Base-by-base conservation (phyloP, 2,797 vertebrate genomes). In the Pseudomugil gertrudae region DNA sequence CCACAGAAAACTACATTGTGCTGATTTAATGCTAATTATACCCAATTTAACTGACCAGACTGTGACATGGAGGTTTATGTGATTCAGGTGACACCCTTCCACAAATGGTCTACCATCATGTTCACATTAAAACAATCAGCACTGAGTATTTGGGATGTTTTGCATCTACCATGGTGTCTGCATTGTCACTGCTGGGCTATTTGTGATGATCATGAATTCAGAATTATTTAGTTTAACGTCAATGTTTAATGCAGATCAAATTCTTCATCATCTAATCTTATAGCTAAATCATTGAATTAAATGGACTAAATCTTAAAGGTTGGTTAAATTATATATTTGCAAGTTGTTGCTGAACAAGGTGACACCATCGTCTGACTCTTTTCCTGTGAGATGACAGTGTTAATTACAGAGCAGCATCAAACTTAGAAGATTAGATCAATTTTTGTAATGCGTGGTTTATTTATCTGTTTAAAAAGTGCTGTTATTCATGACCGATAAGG, bases 31-130 rank as follows among this genome's bases (percentile, higher is more conserved):
- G 33, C 38, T 59, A 40, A 14, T 10, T 38, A 2, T 19, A 32
- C 9, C 29, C 33, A 53, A 24, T 59, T 70, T 40, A 0, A 14
- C 30, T 26, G 27, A 15, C 29, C 55, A 69, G 55, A 29, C 47
- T 53, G 23, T 64, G 48, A 61, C 23, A 7, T 57, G n/a, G 23
- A 52, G 64, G 57, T 43, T 81, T 19, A 57, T 84, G 70, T 78
- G 60, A 79, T 84, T 65, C 23, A 67, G 40, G 47, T 50, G 32
- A 86, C 72, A 57, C 23, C n/a, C 2, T 63, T 38, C 73, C 7
- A 59, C 36, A 66, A 24, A 24, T 24, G 6, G 47, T 50, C 55
- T 47, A 69, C 81, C 40, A 62, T 64, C 43, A 74, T 87, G 80
- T 89, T 71, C 14, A 29, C 14, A 29, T 53, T n/a, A 50, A 52